Conservation (phyloP, 2,113 vertebrate genomes). For the Crotalus horridus region DNA sequence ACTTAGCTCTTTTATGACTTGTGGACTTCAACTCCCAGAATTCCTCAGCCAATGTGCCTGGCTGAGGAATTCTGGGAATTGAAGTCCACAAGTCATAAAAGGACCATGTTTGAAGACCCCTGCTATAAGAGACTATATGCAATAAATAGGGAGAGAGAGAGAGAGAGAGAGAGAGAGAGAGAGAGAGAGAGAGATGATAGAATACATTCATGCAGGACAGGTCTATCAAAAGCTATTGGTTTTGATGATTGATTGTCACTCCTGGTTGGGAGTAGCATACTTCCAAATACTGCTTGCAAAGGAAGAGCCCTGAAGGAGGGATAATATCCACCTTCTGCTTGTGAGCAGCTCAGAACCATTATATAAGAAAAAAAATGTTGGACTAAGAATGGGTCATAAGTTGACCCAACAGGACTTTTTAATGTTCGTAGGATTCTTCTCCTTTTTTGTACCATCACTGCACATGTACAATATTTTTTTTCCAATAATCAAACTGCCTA, state of each 20-base stretch:
- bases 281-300: background rate
- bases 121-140: background rate
- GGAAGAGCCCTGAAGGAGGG: background rate
- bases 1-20: no score
- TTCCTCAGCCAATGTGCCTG: no score
- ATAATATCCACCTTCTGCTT: background rate
- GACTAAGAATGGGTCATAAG: background rate
- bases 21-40: no score
- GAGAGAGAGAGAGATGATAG: background rate
- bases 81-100: no score
- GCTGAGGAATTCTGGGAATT: no score
- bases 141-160: background rate
- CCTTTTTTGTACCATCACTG: background rate
- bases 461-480: background rate
- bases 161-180: no score
- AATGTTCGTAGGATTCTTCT: background rate
- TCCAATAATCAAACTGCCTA: background rate
- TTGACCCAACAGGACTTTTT: background rate
- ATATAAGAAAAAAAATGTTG: background rate
- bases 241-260: background rate
- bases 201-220: background rate
- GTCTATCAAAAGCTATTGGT: background rate
- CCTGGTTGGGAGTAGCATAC: background rate
- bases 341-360: background rate
- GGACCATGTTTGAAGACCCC: no score